Evolutionary conservation across 2,113 vertebrate species (phyloP), one percentile per base, ranked within the genome.

Genomic region (Condylura cristata): DNA sequence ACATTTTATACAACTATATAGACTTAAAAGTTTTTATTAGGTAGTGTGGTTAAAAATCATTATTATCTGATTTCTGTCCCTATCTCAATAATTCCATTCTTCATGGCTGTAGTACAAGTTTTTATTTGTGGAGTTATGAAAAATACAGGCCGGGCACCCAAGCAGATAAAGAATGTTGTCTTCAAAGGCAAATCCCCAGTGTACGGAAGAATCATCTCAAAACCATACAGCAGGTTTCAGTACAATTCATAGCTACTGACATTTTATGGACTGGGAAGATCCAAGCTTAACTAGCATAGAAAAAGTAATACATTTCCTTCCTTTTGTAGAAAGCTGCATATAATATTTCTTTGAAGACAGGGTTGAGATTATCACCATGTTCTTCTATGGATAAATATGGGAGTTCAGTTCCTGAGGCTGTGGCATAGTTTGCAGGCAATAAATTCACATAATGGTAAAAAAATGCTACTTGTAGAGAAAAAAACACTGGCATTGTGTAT

Each of bases 261-360:
- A 93, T 89, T 90, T 95, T 91, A 95, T 91, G 95, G 83, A 96
- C 91, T 83, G 58, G 94, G 89, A 95, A 96, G 83, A 91, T 86
- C 41, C 80, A 87, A 95, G 83, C 76, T 91, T 96, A 97, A 96
- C 79, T 95, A 96, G 86, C 95, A 96, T 74, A 95, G 89, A 91
- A 93, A 91, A 97, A 95, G 91, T 41, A 94, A 96, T 94, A 78
- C 66, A 74, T 96, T 96, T 60, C 70, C 61, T 94, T 94, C 85
- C 60, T 94, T 94, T 91, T 87, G 86, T 90, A 85, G 95, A 85
- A 83, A 87, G 93, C 76, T 91, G 71, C 76, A 91, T 91, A 93
- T 66, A 95, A 93, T 96, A 91, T 63, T 95, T 97, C 93, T 97
- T 91, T 76, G 86, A 97, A 93, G 96, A 96, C 92, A 95, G 93